phyloP scores from a whole-genome alignment of 2,797 vertebrate genomes.

The Pseudomugil gertrudae region DNA sequence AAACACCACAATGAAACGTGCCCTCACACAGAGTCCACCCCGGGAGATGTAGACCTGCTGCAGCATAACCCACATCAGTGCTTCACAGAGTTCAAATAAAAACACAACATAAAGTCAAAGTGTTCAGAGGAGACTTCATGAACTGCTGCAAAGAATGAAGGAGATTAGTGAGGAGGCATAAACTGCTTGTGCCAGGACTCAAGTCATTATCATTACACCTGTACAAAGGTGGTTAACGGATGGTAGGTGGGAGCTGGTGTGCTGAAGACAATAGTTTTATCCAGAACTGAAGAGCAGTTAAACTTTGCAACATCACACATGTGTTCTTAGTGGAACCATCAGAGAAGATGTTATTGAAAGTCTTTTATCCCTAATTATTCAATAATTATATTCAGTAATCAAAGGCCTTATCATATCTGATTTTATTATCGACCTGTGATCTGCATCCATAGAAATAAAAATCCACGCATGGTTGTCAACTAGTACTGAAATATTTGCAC shows the following conservation, averaged over 20 bases:
- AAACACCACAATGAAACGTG: slow-evolving; percentile 27
- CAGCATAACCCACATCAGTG: slow-evolving; percentile 31
- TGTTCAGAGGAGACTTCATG: slow-evolving; percentile 18
- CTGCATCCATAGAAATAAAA: not conserved
- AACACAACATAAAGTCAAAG: slow-evolving; percentile 15
- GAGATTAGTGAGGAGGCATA: not conserved
- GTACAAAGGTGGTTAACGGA: not conserved
- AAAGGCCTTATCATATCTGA: not conserved
- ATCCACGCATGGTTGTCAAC: not conserved
- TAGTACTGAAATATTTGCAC: not conserved
- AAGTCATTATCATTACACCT: not conserved
- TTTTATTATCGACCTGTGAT: not conserved
- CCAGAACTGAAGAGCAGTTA: not conserved
- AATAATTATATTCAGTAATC: too few species aligned
- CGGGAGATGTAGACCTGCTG: slow-evolving; percentile 19
- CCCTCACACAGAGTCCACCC: slow-evolving; percentile 8
- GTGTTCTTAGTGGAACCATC: not conserved
- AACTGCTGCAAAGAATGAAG: slow-evolving; percentile 4
- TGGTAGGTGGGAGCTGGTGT: not conserved
- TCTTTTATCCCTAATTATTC: too few species aligned
- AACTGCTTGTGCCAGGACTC: slow-evolving; percentile 8
- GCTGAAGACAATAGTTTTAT: not conserved
- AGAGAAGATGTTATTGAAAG: too few species aligned
- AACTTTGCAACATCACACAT: not conserved
- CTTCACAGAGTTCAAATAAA: slow-evolving; percentile 33